Conservation (phyloP, 1,140 invertebrate species). For the Cyclargus thomasi region DNA sequence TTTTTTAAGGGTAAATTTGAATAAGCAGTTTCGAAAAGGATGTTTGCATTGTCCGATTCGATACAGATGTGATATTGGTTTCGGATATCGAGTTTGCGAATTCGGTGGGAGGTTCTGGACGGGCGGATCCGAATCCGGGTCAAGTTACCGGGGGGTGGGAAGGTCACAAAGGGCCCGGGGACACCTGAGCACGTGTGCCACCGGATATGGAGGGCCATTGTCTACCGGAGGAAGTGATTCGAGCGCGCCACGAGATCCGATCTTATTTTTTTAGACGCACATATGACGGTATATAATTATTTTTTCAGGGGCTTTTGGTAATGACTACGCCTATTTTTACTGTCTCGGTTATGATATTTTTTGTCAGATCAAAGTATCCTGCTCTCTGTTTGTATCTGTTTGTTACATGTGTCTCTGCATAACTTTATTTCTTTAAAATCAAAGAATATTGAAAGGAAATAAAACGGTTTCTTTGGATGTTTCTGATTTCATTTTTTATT, state of each 20-base stretch:
- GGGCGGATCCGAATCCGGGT: slow-evolving; percentile 58
- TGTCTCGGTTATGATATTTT: neutral
- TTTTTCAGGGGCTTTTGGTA: neutral
- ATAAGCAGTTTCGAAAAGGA: slow-evolving; percentile 26
- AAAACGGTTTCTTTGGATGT: neutral
- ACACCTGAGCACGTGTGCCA: slow-evolving; percentile 72
- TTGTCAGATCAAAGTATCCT: neutral
- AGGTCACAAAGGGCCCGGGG: slow-evolving; percentile 49
- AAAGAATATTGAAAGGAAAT: neutral
- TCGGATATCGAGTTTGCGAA: slow-evolving; percentile 37
- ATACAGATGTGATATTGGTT: slow-evolving; percentile 57
- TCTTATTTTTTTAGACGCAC: slow-evolving; percentile 24
- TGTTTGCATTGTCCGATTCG: slow-evolving; percentile 45
- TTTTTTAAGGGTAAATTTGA: neutral
- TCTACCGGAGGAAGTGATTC: slow-evolving; percentile 65
- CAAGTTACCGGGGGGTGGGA: slow-evolving; percentile 59
- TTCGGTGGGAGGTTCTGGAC: slow-evolving; percentile 57
- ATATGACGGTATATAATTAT: neutral
- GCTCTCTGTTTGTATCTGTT: neutral
- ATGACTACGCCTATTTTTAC: no score
- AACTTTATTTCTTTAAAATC: neutral
- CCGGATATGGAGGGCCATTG: slow-evolving; percentile 67
- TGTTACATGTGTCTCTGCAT: neutral
- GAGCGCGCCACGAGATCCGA: slow-evolving; percentile 52
- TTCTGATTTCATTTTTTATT: neutral